Base-by-base conservation (phyloP, 1,140 invertebrate species). In the Lepidurus packardi region DNA sequence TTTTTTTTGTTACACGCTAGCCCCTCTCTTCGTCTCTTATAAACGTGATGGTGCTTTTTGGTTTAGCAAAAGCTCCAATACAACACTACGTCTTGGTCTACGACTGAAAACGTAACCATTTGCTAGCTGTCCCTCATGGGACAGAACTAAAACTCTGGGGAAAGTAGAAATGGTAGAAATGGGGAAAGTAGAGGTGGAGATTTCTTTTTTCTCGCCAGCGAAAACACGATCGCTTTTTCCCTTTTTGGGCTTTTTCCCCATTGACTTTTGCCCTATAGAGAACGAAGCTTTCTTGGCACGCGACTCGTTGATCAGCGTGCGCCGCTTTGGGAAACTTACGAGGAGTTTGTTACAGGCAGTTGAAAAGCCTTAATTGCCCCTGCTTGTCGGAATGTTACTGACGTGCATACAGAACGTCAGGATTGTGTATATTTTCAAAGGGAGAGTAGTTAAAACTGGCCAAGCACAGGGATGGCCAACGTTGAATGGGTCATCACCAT, bases 71-170 rank as follows among this genome's bases (percentile, higher is more conserved):
- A 65, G 53, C 21, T 47, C 21, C 53, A 1, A 21, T 21, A 65
- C 53, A 65, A 65, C 21, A 16, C 9, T 16, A 7, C 53, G 13
- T 65, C 53, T 16, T 65, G 13, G 16, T 65, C 53, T 65, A 65
- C 13, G 21, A 21, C 53, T 65, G 53, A 65, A 65, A 65, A 65
- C 53, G 53, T 65, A 65, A 65, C 53, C 53, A 65, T 65, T 65
- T 65, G 53, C 53, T 65, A 65, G 53, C 53, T 65, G 53, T 65
- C 53, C 53, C 53, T 65, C 53, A 65, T 65, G 53, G 53, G 16
- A 65, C 53, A 65, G 1, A 65, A 65, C 53, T 3, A 21, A 16
- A 65, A 65, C 53, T 21, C 16, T 65, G 53, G 34, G 34, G 34
- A 34, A 34, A 34, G 34, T 34, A 4, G 34, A 34, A 34, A 34